These are phyloP conservation scores for Tyto alba DNA, from an alignment of 2,113 vertebrate species.

Conservation along the genomic window DNA sequence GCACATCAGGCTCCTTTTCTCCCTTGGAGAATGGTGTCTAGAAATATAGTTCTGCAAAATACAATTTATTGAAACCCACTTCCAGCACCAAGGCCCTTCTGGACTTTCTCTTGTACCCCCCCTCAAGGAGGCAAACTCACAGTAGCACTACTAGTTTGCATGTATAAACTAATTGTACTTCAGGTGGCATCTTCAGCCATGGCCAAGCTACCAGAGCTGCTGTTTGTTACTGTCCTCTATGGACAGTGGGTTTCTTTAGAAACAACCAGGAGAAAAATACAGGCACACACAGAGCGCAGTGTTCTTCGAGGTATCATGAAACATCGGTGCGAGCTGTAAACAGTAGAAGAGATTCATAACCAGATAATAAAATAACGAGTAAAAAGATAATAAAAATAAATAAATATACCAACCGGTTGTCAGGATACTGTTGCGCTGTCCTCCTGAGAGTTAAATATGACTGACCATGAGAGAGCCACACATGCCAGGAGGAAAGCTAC, in stretches of 20 bases:
- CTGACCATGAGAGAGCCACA: conserved; percentile 59
- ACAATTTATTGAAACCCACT: not conserved
- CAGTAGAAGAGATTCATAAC: conserved; percentile 3
- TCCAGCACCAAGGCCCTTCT: not conserved
- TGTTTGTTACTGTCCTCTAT: not conserved
- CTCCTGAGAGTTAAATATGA: conserved; percentile 60
- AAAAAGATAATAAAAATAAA: not conserved
- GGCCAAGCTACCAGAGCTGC: not conserved
- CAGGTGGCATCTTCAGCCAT: not conserved
- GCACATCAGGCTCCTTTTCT: not conserved
- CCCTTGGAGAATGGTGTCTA: not conserved
- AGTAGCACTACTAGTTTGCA: not conserved
- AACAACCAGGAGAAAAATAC: not conserved
- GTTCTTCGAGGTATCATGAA: not conserved
- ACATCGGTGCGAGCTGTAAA: not conserved
- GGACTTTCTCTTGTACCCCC: accelerated
- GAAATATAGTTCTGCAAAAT: not conserved
- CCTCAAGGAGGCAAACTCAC: not conserved
- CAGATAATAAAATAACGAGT: not conserved
- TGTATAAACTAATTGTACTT: not conserved
- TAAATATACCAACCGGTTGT: conserved; percentile 67
- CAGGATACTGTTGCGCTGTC: not conserved
- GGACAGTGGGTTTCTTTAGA: not conserved
- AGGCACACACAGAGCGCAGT: not conserved
- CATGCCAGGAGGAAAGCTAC: conserved; percentile 8